Evolutionary conservation across 1,140 invertebrate genomes (phyloP).

Genomic region (Potamilus streckersoni): DNA sequence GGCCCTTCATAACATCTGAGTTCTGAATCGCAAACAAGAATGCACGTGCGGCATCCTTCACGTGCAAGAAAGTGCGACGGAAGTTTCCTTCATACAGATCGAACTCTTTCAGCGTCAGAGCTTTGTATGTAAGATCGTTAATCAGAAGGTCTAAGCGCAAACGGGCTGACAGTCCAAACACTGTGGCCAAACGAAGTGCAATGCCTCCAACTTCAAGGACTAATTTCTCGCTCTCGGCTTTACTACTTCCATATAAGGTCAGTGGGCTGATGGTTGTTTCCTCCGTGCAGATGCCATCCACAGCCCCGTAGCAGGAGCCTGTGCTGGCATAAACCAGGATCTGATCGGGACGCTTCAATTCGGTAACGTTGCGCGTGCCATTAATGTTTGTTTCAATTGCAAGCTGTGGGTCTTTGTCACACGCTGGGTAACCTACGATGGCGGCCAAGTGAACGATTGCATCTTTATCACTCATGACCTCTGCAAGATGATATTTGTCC

Average conservation of each 20-base stretch:
- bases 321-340: slow-evolving; percentile 59
- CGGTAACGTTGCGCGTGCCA: slow-evolving; percentile 51
- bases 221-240: no score
- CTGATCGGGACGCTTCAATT: slow-evolving; percentile 43
- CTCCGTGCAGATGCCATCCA: slow-evolving; percentile 51
- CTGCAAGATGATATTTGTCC: no score
- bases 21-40: neutral
- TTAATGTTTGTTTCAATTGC: slow-evolving; percentile 49
- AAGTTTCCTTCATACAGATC: slow-evolving; percentile 59
- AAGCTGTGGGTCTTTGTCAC: slow-evolving; percentile 51
- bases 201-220: neutral
- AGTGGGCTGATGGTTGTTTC: slow-evolving; percentile 54
- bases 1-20: no score
- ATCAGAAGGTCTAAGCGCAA: slow-evolving; percentile 56
- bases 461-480: no score
- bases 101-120: slow-evolving; percentile 51
- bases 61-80: slow-evolving; percentile 21
- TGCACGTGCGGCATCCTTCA: no score
- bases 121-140: slow-evolving; percentile 59
- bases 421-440: slow-evolving; percentile 62
- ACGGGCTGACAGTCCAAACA: slow-evolving; percentile 57
- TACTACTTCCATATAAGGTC: slow-evolving; percentile 41
- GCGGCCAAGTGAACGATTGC: slow-evolving; percentile 55
- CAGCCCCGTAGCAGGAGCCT: slow-evolving; percentile 31
- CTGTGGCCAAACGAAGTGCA: slow-evolving; percentile 55